Evolutionary conservation across 2,113 vertebrate species (phyloP), one percentile per base, ranked within the genome.

Genomic region (Mystacornis crossleyi): DNA sequence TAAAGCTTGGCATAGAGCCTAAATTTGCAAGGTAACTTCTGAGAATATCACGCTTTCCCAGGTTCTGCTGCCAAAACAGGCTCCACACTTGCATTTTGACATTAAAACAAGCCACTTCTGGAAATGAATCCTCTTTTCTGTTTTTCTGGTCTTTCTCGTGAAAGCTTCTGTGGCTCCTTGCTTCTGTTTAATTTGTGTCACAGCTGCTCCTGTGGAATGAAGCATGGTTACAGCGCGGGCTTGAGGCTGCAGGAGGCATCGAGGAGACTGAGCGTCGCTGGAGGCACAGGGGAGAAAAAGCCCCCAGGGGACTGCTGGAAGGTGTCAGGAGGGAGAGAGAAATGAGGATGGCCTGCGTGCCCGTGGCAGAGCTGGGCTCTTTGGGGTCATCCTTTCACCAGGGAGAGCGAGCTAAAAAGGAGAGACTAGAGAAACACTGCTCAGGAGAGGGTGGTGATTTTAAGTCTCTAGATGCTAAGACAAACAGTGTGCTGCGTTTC

Each of bases 151-250:
- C 20, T 64, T 42, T 66, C 31, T 61, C 42, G 38, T 34, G 34
- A 42, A 53, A 38, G 33, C 17, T 36, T 73, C 50, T 21, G 14
- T 62, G 73, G 28, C 14, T 71, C 8, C 29, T 71, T 40, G 31
- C 13, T 31, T 57, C 2, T 21, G 14, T 45, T 81, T 48, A 38
- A 18, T 53, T 55, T 80, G 51, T 57, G 42, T 66, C 47, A 4
- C 7, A 12, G n/a, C 28, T 81, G 28, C 38, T 82, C 16, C 65
- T 34, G 29, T 50, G 60, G 34, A 47, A 8, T 14, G 60, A 67
- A 51, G n/a, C 34, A 8, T 8, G 48, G 33, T 17, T 55, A 45
- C 34, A 65, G 45, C 0, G 0, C 0, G 0, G 66, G 50, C 19
- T 67, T 87, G 42, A 19, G 43, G 42, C 10, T 64, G 60, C 21